phyloP scores from a whole-genome alignment of 2,888 invertebrate species.

The Pheosia tremula region DNA sequence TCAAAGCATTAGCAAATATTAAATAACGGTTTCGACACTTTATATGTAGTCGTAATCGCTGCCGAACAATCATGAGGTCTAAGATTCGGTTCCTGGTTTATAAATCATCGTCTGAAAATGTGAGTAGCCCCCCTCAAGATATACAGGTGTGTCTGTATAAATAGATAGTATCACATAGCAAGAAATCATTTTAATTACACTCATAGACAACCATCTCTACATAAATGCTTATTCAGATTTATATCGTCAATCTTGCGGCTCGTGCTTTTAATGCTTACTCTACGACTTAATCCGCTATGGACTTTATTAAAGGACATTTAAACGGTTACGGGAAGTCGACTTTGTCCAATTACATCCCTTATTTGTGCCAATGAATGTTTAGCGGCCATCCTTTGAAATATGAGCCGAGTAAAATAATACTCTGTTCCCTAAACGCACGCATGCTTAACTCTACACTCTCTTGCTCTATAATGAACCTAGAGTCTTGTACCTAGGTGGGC shows the following conservation, averaged over 20 bases:
- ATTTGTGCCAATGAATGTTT: conserved; percentile 48
- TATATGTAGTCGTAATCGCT: too few species aligned
- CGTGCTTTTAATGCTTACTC: background rate
- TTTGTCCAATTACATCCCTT: conserved; percentile 40
- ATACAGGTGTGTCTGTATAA: background rate
- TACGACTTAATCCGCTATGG: conserved; percentile 1
- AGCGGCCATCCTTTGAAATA: conserved; percentile 43
- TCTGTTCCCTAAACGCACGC: background rate
- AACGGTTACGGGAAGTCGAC: conserved; percentile 4
- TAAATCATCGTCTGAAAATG: too few species aligned
- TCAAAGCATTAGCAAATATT: too few species aligned
- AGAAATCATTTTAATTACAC: background rate
- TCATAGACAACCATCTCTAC: background rate
- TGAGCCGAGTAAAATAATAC: conserved; percentile 13
- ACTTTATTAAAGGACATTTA: background rate
- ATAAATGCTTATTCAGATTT: background rate
- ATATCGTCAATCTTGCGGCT: background rate
- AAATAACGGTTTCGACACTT: too few species aligned
- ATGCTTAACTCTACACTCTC: background rate
- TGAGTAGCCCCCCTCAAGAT: background rate
- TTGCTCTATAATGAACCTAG: too few species aligned
- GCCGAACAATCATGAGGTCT: too few species aligned
- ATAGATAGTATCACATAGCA: background rate
- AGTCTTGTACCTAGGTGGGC: too few species aligned
- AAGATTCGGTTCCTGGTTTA: too few species aligned